Evolutionary conservation across 2,888 invertebrate genomes (phyloP), one percentile per base, ranked within the genome.

Genomic region (Sipha maydis): DNA sequence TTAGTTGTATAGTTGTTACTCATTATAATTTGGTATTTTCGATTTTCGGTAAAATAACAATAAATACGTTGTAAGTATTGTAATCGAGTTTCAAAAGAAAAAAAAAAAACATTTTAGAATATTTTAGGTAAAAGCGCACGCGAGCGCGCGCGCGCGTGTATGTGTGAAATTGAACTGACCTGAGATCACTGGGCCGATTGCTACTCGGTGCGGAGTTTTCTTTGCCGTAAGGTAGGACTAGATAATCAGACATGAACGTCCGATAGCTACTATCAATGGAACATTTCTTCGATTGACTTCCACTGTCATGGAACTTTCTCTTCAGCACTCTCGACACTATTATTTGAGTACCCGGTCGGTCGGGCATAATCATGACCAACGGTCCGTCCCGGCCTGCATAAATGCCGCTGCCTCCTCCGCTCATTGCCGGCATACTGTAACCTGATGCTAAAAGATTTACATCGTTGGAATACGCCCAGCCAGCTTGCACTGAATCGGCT

Each of bases 371-470:
- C 1, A 90, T 90, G 5, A 88, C 90, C 1, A 89, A 90, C 7
- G 91, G 90, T n/a, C 92, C 92, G 21, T 90, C 89, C 7, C 90
- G 89, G 9, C 93, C 92, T 89, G 91, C 90, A 90, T 93, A 94
- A 73, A 94, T 93, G 8, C 94, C 94, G 89, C 93, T 93, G 25
- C 94, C 94, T 11, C 92, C 90, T 83, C 91, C 91, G 3, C 92
- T 92, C 11, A 76, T 84, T 0, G 71, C n/a, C 0, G 93, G 92
- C 3, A 90, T 89, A 89, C 93, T 93, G 88, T 93, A 92, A 34
- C 93, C 93, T 0, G 94, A 91, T 1, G 92, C 92, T 21, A 94
- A 90, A 1, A 94, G 90, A 90, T 93, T 93, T 0, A 92, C 92
- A 8, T 92, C 91, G 89, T 92, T 91, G 3, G 92, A 91, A 73